Percentiles rank a stretch among this genome's conserved stretches.
Conservation (phyloP, 2,113 vertebrate genomes). For the Siniperca knerii region DNA sequence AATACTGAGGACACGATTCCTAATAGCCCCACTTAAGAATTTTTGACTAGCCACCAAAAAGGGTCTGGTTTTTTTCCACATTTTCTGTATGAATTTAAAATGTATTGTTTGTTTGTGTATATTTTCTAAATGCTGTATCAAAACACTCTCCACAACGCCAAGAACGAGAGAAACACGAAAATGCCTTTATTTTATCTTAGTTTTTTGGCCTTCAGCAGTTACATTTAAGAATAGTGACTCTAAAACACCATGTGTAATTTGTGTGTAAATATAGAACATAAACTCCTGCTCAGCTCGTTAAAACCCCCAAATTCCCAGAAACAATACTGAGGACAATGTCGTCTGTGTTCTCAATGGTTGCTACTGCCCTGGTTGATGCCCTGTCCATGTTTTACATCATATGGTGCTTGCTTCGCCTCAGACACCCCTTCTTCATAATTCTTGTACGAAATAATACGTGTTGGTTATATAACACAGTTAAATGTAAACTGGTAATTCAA, state of each 20-base stretch:
- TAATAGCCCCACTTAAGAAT: background rate
- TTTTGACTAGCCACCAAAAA: background rate
- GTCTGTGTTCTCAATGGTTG: background rate
- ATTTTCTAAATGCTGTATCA: background rate
- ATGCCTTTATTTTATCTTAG: background rate
- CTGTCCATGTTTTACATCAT: background rate
- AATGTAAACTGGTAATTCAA: background rate
- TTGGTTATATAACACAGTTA: background rate
- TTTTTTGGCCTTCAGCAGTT: background rate
- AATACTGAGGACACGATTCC: background rate
- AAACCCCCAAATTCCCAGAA: constrained; percentile 1
- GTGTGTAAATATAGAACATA: background rate
- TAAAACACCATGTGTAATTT: background rate
- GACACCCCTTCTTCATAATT: background rate
- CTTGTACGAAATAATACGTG: background rate
- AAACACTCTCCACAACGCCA: background rate
- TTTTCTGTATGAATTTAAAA: background rate
- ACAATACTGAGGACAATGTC: background rate
- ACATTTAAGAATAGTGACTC: background rate
- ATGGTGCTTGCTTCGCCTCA: background rate
- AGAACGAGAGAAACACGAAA: background rate
- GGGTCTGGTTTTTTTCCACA: background rate
- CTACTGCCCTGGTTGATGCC: background rate
- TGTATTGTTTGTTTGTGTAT: background rate
- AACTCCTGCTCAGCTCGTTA: background rate